phyloP scores from a whole-genome alignment of 2,113 vertebrate species.

The Lophochroa leadbeateri region DNA sequence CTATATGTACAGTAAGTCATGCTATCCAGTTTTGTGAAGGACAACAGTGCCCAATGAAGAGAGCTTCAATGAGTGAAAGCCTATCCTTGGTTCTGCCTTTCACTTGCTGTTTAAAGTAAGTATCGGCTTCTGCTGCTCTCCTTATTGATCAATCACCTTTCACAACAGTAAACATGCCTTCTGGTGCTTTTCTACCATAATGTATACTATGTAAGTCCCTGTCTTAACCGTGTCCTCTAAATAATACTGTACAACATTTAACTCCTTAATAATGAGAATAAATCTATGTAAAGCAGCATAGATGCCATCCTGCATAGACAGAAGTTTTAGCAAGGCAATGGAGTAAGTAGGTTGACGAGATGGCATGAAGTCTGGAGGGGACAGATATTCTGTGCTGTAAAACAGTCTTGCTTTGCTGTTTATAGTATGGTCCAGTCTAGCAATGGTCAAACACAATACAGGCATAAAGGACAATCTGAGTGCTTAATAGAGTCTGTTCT shows the following conservation, averaged over 20 bases:
- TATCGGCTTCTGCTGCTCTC: background rate
- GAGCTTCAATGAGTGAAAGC: background rate
- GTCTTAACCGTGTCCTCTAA: background rate
- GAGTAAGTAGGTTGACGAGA: background rate
- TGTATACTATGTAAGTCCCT: accelerated
- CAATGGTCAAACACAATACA: background rate
- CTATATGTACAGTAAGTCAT: background rate
- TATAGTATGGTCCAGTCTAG: background rate
- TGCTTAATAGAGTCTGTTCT: background rate
- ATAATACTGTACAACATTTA: background rate
- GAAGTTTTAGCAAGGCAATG: background rate
- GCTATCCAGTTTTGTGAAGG: background rate
- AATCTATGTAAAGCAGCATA: background rate
- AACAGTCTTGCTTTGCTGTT: background rate
- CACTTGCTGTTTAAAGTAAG: background rate
- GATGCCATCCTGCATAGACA: background rate
- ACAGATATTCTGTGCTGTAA: background rate
- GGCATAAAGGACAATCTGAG: background rate
- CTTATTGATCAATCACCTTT: background rate
- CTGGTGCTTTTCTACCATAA: background rate
- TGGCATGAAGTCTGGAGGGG: background rate
- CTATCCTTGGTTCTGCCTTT: background rate
- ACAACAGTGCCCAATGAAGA: background rate
- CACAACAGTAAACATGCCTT: background rate
- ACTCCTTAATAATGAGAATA: background rate